A percentile compares a stretch with the other conserved stretches of the same genome.
phyloP scores from a whole-genome alignment of 2,113 vertebrate species.

The Microcebus griseorufus region DNA sequence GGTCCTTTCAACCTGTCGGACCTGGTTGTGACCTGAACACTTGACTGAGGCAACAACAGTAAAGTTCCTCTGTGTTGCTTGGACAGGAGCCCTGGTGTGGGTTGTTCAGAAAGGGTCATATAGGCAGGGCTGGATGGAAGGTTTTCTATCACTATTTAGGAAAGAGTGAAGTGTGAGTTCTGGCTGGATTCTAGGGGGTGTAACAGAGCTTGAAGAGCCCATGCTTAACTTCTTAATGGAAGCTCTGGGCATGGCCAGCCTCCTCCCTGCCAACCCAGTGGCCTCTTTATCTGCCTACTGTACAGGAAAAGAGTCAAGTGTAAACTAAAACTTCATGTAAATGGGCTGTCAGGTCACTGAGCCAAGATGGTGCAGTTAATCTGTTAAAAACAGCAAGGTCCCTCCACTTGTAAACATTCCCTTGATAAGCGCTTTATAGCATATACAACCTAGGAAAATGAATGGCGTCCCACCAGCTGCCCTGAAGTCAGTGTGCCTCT shows the following conservation, averaged over 20 bases:
- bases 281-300: slow-evolving; percentile 82
- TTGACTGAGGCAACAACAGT: background rate
- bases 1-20: background rate
- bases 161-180: slow-evolving; percentile 82
- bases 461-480: slow-evolving; percentile 14
- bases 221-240: slow-evolving; percentile 82
- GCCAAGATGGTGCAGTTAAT: slow-evolving; percentile 56
- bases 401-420: slow-evolving; percentile 49
- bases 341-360: slow-evolving; percentile 79
- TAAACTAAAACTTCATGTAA: slow-evolving; percentile 81
- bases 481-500: background rate
- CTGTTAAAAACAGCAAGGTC: slow-evolving; percentile 57
- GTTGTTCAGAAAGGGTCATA: background rate
- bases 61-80: slow-evolving; percentile 71
- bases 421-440: slow-evolving; percentile 58
- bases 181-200: slow-evolving; percentile 73
- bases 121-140: slow-evolving; percentile 54
- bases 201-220: slow-evolving; percentile 75
- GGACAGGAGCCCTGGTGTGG: slow-evolving; percentile 70
- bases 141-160: slow-evolving; percentile 72
- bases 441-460: slow-evolving; percentile 53
- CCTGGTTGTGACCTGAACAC: slow-evolving; percentile 37
- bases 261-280: slow-evolving; percentile 76
- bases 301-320: slow-evolving; percentile 81
- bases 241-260: slow-evolving; percentile 73